Evolutionary conservation across 2,113 vertebrate species (phyloP).

Genomic region (Euleptes europaea): DNA sequence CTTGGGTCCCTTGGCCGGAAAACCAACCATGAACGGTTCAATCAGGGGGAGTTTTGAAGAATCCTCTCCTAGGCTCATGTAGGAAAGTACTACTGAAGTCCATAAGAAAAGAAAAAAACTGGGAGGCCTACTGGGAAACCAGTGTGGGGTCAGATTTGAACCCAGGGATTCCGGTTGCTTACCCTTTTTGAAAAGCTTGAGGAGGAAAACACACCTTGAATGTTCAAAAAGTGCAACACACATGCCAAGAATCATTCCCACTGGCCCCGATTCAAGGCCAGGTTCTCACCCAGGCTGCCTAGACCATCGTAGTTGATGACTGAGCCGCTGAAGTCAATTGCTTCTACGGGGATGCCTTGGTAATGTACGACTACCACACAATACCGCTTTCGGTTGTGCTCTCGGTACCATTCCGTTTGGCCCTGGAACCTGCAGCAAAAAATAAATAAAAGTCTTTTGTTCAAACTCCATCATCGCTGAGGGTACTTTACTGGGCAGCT

Average conservation of each 20-base stretch:
- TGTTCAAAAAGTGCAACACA: neutral
- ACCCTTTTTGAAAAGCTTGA: neutral
- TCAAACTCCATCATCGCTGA: no score
- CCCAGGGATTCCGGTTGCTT: neutral
- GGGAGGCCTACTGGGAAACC: neutral
- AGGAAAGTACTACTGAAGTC: no score
- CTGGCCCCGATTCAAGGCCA: neutral
- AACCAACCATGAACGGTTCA: no score
- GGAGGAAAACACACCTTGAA: no score
- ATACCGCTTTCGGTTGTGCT: slow-evolving; percentile 53
- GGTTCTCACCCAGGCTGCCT: slow-evolving; percentile 76
- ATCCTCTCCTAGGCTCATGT: no score
- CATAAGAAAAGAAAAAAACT: no score
- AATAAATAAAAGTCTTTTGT: neutral
- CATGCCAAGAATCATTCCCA: neutral
- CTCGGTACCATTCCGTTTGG: slow-evolving; percentile 75
- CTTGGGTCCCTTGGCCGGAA: no score
- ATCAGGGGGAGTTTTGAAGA: no score
- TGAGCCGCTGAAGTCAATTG: slow-evolving; percentile 78
- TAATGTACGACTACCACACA: slow-evolving; percentile 62
- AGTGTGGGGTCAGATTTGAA: neutral
- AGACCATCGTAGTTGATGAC: slow-evolving; percentile 79
- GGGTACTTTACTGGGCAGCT: no score
- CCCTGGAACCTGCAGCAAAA: slow-evolving; percentile 75
- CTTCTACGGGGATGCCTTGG: slow-evolving; percentile 69